Evolutionary conservation across 2,888 invertebrate species (phyloP).

Genomic region (Netelia inedita): DNA sequence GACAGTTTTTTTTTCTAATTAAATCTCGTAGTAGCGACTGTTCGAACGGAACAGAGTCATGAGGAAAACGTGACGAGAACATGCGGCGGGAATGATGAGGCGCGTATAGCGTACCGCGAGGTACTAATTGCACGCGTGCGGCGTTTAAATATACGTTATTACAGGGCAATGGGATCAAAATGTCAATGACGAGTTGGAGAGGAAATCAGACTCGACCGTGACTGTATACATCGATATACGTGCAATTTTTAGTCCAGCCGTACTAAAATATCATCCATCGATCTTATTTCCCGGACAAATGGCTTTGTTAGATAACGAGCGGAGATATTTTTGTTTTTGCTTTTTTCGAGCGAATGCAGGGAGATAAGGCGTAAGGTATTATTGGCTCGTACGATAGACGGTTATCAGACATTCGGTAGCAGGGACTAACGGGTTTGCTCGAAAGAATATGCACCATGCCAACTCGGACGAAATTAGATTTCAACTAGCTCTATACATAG

Average conservation of each 20-base stretch:
- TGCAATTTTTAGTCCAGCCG: background rate
- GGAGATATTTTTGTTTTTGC: conserved; percentile 1
- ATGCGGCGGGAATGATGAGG: conserved; percentile 21
- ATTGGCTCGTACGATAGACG: background rate
- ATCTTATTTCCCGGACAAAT: background rate
- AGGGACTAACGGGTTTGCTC: conserved; percentile 25
- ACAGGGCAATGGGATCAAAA: conserved; percentile 51
- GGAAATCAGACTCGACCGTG: background rate
- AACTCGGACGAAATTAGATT: conserved; percentile 55
- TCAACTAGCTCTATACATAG: conserved; percentile 43
- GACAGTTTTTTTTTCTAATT: background rate
- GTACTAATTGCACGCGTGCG: conserved; percentile 52
- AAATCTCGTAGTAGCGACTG: background rate
- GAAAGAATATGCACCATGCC: conserved; percentile 24
- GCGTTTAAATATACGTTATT: conserved; percentile 49
- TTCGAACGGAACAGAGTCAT: background rate
- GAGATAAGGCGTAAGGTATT: background rate
- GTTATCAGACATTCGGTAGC: background rate
- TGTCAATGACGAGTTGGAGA: conserved; percentile 55
- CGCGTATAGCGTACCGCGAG: background rate
- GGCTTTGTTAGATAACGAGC: conserved; percentile 1
- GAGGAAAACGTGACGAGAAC: background rate
- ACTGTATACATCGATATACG: background rate
- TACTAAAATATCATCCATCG: background rate
- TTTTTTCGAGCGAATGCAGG: background rate